A percentile compares a stretch with the other conserved stretches of the same genome.
phyloP scores from a whole-genome alignment of 2,113 vertebrate genomes.

The Hiodon tergisus region DNA sequence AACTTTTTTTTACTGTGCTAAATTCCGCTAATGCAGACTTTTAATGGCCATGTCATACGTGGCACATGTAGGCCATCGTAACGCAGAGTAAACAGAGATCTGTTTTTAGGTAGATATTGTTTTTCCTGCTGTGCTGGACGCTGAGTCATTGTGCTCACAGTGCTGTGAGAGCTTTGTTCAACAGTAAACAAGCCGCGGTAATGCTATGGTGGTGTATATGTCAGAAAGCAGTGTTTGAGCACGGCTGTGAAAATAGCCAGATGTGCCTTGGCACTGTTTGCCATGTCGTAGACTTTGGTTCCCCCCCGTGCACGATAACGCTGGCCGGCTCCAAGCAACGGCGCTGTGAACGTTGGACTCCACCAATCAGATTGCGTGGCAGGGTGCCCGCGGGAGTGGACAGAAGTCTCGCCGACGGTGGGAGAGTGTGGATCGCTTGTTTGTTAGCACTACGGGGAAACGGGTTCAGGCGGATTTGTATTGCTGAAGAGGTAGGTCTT shows the following conservation, averaged over 20 bases:
- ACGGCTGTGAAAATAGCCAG: neutral
- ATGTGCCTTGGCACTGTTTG: neutral
- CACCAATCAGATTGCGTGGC: conserved; percentile 12
- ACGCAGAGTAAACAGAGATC: too few relatives aligned
- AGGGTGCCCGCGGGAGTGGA: neutral
- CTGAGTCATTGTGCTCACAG: too few relatives aligned
- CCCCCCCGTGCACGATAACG: conserved; percentile 6
- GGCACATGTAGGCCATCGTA: too few relatives aligned
- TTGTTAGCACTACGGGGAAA: neutral
- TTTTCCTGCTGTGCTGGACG: too few relatives aligned
- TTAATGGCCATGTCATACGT: too few relatives aligned
- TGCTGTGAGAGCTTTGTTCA: too few relatives aligned
- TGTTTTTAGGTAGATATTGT: too few relatives aligned
- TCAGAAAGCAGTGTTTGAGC: too few relatives aligned
- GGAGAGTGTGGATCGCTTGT: neutral
- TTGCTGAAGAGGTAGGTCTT: conserved; percentile 21
- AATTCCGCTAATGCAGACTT: too few relatives aligned
- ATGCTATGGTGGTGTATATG: too few relatives aligned
- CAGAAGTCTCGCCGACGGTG: neutral
- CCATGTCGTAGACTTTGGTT: conserved; percentile 2
- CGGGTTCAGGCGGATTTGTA: conserved; percentile 3
- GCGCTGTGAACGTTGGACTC: conserved; percentile 38
- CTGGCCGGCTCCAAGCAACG: neutral
- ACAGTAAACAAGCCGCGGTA: too few relatives aligned
- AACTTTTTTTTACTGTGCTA: too few relatives aligned